These are phyloP conservation scores for western clawed frog (Xenopus tropicalis) DNA, from an alignment of 2,113 vertebrate genomes.

Conservation along the genomic window DNA sequence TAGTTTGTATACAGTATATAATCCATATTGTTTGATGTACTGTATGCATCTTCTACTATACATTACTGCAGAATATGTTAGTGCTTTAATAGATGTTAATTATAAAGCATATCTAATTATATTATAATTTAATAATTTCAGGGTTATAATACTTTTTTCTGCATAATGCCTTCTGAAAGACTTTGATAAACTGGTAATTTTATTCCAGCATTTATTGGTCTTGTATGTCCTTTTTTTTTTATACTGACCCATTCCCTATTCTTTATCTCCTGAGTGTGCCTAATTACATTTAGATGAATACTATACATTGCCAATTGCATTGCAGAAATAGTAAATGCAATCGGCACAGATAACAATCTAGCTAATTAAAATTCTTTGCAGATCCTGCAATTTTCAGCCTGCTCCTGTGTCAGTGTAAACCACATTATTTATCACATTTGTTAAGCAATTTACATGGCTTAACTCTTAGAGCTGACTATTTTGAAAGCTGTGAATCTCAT, in stretches of 20 bases:
- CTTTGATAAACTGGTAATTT: not conserved
- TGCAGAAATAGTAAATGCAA: constrained; percentile 16
- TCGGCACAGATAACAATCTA: constrained; percentile 18
- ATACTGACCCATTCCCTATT: not conserved
- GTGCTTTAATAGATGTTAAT: too few species aligned
- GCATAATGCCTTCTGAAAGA: not conserved
- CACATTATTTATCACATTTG: constrained; percentile 30
- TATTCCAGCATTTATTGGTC: not conserved
- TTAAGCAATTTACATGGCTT: constrained; percentile 21
- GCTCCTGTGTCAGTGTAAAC: constrained; percentile 13
- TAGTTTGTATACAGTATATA: too few species aligned
- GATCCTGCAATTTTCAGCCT: constrained; percentile 17
- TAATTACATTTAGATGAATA: constrained; percentile 16
- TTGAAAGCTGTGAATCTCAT: constrained; percentile 14
- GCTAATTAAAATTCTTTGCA: constrained; percentile 40
- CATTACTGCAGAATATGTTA: too few species aligned
- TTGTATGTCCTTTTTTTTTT: not conserved
- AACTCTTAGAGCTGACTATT: constrained; percentile 13
- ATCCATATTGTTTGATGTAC: too few species aligned
- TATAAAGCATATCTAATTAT: too few species aligned
- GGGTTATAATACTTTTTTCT: too few species aligned
- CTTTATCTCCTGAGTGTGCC: constrained; percentile 1
- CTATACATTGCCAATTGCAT: not conserved
- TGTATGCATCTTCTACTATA: too few species aligned
- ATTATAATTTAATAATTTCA: too few species aligned